Base-by-base conservation (phyloP, 2,888 invertebrate genomes). In the Apocheima hispidaria region DNA sequence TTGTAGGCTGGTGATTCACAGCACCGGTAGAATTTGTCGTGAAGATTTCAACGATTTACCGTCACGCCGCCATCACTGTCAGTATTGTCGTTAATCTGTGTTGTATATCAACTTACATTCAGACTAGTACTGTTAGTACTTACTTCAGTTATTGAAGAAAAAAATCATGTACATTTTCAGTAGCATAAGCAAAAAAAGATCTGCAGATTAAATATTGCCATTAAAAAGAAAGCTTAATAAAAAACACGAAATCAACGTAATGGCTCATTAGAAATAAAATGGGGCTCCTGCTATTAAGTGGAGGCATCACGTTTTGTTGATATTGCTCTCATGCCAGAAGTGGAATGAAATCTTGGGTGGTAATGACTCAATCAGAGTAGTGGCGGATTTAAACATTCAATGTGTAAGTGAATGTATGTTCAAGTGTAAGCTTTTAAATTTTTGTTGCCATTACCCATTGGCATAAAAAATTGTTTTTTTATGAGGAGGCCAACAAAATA, bases 271-370 rank as follows among this genome's bases (percentile, higher is more conserved):
- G 77, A 78, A 78, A 75, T 44, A 79, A 81, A 78, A 71, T 72
- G 73, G 74, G 73, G 69, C 73, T 74, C 72, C 77, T 74, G 69
- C 68, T 74, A 81, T 81, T 78, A 81, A 78, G 73, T 81, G 74
- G 75, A 81, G 72, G 73, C 74, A 77, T 81, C 79, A 81, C 77
- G 75, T 81, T 77, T 70, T 73, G 71, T 70, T 82, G 78, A 78
- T 80, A 78, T 66, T 70, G 71, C 79, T 81, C 79, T 83, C 82
- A 82, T 81, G 78, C 73, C 73, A 69, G 58, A 54, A 57, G 61
- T 66, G 63, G 63, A 63, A 56, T 56, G 61, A 61, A 56, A 56
- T 64, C 61, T 69, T 52, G 55, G 59, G 60, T 61, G 56, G 63
- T 68, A 66, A 66, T 66, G 68, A 64, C 60, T 70, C 64, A 70